Evolutionary conservation across 2,113 vertebrate species (phyloP), one percentile per base, ranked within the genome.

Genomic region (Gila orcuttii): DNA sequence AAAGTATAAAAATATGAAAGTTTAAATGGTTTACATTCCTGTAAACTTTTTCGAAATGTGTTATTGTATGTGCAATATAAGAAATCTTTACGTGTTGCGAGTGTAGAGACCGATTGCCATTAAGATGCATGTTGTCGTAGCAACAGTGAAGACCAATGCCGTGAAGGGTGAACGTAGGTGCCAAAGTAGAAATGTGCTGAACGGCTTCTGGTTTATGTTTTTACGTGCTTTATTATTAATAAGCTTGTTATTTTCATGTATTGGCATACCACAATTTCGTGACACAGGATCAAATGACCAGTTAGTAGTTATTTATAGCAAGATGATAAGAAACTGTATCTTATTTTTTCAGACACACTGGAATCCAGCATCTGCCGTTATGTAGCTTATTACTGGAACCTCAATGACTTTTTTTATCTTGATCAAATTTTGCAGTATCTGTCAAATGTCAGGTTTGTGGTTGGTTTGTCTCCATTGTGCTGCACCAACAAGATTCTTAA

Each of bases 51-150:
- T 23, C 55, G 59, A 80, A 82, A 87, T 81, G 31, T 66, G 4
- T 84, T 68, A 69, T 55, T 33, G 62, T 86, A 92, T 93, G 93
- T 94, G 93, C 93, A 94, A 94, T 93, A 93, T 91, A 52, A 88
- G 76, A 92, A 83, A 89, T 85, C 86, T 45, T 69, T 69, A 79
- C 25, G n/a, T 82, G 64, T 28, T 89, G 82, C 91, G 91, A 57
- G 19, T 82, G 45, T 85, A 74, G 82, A 76, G 76, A 82, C 80
- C 80, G 82, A 79, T 82, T 52, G 62, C 23, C 57, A 28, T 60
- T 79, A 78, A 84, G 55, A 79, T 57, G 75, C 66, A 52, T 76
- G 77, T 85, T 77, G 78, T 79, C 28, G 82, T 87, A 83, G 83
- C 79, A 71, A 36, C 60, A 82, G 60, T 73, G 45, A 79, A 79